These are phyloP conservation scores for Chironex yamaguchii DNA, from an alignment of 30 jellyfish, hydroid and myxozoan species.

Conservation along the genomic window DNA sequence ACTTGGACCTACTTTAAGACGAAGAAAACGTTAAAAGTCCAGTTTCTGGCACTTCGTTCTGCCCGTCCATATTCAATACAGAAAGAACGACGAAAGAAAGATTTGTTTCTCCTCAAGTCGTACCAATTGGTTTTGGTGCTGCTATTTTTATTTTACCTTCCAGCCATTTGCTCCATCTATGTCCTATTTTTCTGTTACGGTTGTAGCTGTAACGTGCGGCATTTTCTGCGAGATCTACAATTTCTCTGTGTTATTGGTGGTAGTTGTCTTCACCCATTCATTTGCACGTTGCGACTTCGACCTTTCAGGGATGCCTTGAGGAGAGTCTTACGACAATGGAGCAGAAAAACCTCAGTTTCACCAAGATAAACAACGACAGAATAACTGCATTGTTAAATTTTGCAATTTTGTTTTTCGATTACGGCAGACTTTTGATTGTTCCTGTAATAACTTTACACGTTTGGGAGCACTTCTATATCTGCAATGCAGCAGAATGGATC, in stretches of 20 bases:
- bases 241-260: constrained; percentile 67
- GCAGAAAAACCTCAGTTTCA: no score
- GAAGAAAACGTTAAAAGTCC: not conserved
- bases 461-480: no score
- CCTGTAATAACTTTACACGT: no score
- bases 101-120: not conserved
- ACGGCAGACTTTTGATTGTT: no score
- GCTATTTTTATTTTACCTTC: constrained; percentile 10
- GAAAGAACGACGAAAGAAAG: not conserved
- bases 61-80: not conserved
- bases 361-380: no score
- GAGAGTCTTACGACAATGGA: no score
- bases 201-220: constrained; percentile 84
- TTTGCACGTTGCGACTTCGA: constrained; percentile 84
- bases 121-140: not conserved
- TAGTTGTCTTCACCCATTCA: constrained; percentile 88
- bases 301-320: constrained; percentile 78
- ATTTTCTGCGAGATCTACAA: constrained; percentile 86
- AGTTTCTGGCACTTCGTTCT: not conserved
- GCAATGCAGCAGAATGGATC: no score
- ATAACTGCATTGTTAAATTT: no score
- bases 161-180: constrained; percentile 74
- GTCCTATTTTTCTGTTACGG: constrained; percentile 79
- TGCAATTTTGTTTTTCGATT: no score
- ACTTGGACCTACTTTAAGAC: not conserved